A percentile compares a stretch with the other conserved stretches of the same genome.
These are phyloP conservation scores for Tribolium castaneum DNA, from an alignment of 1,140 invertebrate species.

Conservation along the genomic window DNA sequence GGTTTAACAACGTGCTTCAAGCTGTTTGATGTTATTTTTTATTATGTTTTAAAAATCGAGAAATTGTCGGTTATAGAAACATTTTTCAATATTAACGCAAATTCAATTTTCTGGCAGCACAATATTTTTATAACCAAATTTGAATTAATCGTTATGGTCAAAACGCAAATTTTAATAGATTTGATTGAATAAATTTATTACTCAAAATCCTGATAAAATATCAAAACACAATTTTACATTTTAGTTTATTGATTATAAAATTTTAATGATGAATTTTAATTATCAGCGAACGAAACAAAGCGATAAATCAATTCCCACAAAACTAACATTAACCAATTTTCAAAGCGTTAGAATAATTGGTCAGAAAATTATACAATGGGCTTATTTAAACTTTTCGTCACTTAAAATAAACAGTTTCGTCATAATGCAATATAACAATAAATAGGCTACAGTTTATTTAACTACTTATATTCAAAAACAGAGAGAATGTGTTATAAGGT, in stretches of 20 bases:
- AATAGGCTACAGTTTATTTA: not conserved
- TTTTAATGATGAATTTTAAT: slow-evolving; percentile 15
- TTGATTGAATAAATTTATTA: not conserved
- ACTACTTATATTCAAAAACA: too few species aligned
- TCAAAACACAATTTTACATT: not conserved
- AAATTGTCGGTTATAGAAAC: slow-evolving; percentile 6
- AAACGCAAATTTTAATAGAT: not conserved
- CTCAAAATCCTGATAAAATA: not conserved
- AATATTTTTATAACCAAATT: slow-evolving; percentile 14
- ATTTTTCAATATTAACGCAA: slow-evolving; percentile 1
- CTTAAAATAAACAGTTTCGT: too few species aligned
- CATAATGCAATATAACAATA: too few species aligned
- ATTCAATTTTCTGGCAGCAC: not conserved
- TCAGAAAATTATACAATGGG: not conserved
- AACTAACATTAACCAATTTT: slow-evolving; percentile 7
- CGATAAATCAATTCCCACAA: not conserved
- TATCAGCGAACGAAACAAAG: not conserved
- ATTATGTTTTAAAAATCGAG: slow-evolving; percentile 14
- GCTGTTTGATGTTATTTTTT: slow-evolving; percentile 14
- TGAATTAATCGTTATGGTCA: slow-evolving; percentile 4
- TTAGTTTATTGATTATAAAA: not conserved
- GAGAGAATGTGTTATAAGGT: too few species aligned
- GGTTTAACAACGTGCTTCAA: slow-evolving; percentile 6
- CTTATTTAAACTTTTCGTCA: not conserved
- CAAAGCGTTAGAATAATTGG: not conserved